phyloP scores from a whole-genome alignment of 2,113 vertebrate genomes.

The Heterotis niloticus region DNA sequence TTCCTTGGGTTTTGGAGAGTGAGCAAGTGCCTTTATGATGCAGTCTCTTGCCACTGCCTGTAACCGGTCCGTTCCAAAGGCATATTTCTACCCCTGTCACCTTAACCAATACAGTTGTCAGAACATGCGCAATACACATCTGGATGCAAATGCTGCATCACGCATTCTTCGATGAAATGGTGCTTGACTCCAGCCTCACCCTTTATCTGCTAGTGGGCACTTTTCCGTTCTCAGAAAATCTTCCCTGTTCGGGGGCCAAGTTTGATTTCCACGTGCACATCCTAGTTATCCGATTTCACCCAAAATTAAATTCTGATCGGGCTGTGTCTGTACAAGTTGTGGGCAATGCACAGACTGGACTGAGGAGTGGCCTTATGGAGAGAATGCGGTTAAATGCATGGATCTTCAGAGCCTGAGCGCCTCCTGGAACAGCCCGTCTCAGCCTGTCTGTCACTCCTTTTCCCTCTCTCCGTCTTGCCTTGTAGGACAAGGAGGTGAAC shows the following conservation, averaged over 20 bases:
- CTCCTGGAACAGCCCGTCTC: constrained; percentile 56
- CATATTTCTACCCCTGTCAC: not conserved
- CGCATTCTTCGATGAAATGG: not conserved
- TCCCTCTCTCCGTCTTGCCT: constrained; percentile 29
- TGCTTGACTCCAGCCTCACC: constrained; percentile 37
- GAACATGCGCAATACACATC: no score
- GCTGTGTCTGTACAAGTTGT: not conserved
- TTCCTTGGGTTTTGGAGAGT: no score
- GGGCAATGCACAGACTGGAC: constrained; percentile 32
- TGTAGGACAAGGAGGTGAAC: constrained; percentile 96
- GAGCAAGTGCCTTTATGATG: no score
- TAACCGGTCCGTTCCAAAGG: not conserved
- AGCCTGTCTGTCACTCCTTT: constrained; percentile 59
- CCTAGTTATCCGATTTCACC: constrained; percentile 31
- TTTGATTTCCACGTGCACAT: constrained; percentile 67
- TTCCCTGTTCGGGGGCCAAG: constrained; percentile 47
- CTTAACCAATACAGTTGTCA: not conserved
- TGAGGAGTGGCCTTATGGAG: constrained; percentile 10
- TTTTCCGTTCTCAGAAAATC: constrained; percentile 16
- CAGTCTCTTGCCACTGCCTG: not conserved
- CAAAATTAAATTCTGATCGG: constrained; percentile 37
- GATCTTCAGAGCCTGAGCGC: constrained; percentile 45
- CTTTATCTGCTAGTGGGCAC: constrained; percentile 26
- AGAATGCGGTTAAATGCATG: constrained; percentile 39
- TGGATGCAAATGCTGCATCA: not conserved